A percentile compares a stretch with the other conserved stretches of the same genome.
Evolutionary conservation across 2,113 vertebrate genomes (phyloP).

Genomic region (Hemiscyllium ocellatum): DNA sequence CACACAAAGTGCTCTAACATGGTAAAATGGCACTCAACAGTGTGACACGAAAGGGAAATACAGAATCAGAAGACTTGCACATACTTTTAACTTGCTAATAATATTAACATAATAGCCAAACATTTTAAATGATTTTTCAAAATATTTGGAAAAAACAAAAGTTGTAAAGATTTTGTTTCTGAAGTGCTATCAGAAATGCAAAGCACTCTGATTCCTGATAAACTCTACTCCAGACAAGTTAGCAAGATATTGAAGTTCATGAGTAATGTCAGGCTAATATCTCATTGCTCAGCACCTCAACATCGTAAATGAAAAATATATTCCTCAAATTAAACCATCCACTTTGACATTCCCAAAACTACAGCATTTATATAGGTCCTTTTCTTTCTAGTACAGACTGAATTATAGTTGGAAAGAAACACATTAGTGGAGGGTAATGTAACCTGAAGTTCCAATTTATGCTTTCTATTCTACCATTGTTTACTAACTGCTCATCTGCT

Average conservation of each 20-base stretch:
- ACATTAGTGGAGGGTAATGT: not conserved
- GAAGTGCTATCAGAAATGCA: not conserved
- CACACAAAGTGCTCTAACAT: not conserved
- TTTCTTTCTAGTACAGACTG: not conserved
- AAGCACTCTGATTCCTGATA: not conserved
- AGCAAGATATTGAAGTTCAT: not conserved
- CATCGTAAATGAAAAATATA: not conserved
- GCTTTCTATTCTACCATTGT: not conserved
- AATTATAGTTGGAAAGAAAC: not conserved
- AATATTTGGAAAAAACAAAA: not conserved
- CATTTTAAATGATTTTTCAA: not conserved
- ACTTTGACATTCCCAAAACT: not conserved
- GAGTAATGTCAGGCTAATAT: not conserved
- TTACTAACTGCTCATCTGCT: not conserved
- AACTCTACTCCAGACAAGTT: not conserved
- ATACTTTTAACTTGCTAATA: not conserved
- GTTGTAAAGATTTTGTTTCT: not conserved
- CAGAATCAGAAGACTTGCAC: not conserved
- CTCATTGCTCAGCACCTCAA: not conserved
- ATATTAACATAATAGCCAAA: not conserved
- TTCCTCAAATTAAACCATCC: not conserved
- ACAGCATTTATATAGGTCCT: not conserved
- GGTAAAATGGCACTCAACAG: not conserved
- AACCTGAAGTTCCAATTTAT: not conserved
- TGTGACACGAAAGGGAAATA: not conserved